Conservation (phyloP, 1,140 invertebrate genomes). For the Agrilus planipennis region DNA sequence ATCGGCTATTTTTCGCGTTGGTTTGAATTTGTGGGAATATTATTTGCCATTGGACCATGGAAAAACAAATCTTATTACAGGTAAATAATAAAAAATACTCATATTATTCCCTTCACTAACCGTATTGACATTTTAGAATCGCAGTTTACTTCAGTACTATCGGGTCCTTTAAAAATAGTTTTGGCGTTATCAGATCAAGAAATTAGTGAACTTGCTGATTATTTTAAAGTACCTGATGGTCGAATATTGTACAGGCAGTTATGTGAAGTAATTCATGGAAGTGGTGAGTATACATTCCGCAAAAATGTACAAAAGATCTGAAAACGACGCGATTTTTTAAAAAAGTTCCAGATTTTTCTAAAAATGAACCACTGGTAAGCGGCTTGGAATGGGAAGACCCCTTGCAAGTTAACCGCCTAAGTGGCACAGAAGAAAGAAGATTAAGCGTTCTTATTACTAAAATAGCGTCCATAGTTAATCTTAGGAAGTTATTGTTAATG, state of each 20-base stretch:
- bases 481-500: conserved; percentile 43
- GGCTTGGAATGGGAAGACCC: conserved; percentile 53
- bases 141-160: conserved; percentile 53
- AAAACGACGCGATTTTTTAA: too few species aligned
- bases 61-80: conserved; percentile 51
- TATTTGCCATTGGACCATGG: conserved; percentile 51
- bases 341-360: conserved; percentile 38
- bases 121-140: conserved; percentile 39
- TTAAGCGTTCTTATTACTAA: conserved; percentile 52
- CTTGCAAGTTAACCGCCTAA: conserved; percentile 44
- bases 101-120: not conserved
- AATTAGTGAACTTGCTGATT: conserved; percentile 54
- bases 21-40: conserved; percentile 54
- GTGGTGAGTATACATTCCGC: conserved; percentile 3
- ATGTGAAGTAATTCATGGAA: conserved; percentile 50
- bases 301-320: conserved; percentile 1
- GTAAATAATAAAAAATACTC: conserved; percentile 31
- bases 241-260: conserved; percentile 57
- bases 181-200: conserved; percentile 54
- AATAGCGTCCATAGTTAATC: conserved; percentile 43
- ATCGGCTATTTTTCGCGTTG: conserved; percentile 50
- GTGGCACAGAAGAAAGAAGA: conserved; percentile 46
- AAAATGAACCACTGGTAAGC: conserved; percentile 36
- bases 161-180: conserved; percentile 45
- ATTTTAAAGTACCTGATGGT: conserved; percentile 60